Base-by-base conservation (phyloP, 2,113 vertebrate species). In the Clupea harengus region DNA sequence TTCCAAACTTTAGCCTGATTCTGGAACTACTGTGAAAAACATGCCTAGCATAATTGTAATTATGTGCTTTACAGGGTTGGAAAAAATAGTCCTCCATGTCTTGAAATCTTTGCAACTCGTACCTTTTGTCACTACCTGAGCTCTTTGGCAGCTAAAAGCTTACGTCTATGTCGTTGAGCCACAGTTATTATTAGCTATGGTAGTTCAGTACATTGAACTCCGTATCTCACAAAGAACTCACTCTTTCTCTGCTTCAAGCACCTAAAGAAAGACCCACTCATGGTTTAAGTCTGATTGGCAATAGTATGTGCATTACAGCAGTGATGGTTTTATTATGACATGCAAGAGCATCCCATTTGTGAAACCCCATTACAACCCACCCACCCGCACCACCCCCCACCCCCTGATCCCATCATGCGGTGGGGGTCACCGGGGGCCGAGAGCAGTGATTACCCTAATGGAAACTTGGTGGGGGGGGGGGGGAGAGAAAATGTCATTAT, bases 401-500 rank as follows among this genome's bases (percentile, higher is more conserved):
- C 28, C 67, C 39, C 39, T 75, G 67, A 75, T 75, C 67, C 67
- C 13, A 28, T 75, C 67, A 39, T 13, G 67, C 11, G 25, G 64
- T 72, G 5, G 64, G 25, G 64, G 64, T 72, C 25, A 28, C 13
- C 25, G 28, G 67, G 67, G 67, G 67, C 25, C 11, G 67, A 39
- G 25, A 32, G 67, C 67, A 75, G 67, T 75, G 67, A 75, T 75
- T 75, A 75, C 67, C 67, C 67, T 75, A 75, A 75, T 75, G 67
- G 67, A 75, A 75, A 3, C 3, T 32, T 9, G 67, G 8, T 1
- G 2, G 6, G n/a, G 13, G 5, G 52, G 64, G 52, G 45, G 22
- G 5, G n/a, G 2, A 10, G 22, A 28, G 67, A 25, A 39, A 75
- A 75, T 75, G 13, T 75, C 28, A 75, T 75, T 75, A 75, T 13